Evolutionary conservation across 2,888 invertebrate genomes (phyloP), one percentile per base, ranked within the genome.

Genomic region (Antitype chi): DNA sequence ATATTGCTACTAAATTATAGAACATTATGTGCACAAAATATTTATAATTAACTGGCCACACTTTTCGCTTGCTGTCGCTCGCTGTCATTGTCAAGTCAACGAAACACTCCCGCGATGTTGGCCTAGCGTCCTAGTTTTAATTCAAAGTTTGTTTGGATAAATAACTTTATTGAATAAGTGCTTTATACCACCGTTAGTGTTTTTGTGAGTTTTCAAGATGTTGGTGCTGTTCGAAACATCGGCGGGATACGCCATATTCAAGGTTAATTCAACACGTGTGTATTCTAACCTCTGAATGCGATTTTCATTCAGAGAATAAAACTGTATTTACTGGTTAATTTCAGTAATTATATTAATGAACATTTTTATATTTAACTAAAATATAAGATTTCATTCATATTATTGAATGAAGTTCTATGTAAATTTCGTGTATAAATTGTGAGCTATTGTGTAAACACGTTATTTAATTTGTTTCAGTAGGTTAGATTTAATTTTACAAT

Each of bases 221-320:
- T 97, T 99, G 97, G 98, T 99, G 88, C 95, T 99, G 85, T 99
- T 99, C 93, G 99, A 99, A 97, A 99, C 99, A 80, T 97, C 99
- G 89, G 98, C 99, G 89, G 99, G 99, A 81, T 99, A 99, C 97
- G 99, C 99, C 70, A 98, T 99, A 90, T 99, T 99, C 94, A 99
- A 99, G 97, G 98, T 99, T 97, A 95, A 91, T 73, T 38, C 86
- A 90, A 93, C 95, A 95, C 95, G 95, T 95, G 95, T 94, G 89
- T 52, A 85, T 88, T 88, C 87, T 95, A 94, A 96, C 95, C 95
- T 95, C 86, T 49, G 59, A 66, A 70, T 7, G 53, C 49, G 7
- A 55, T 63, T 53, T 47, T 64, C 8, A 28, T 75, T 70, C 53
- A 17, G 0, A 60, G 66, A 81, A 78, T n/a, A 55, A 59, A 38